A percentile compares a stretch with the other conserved stretches of the same genome.
These are phyloP conservation scores for Zeugodacus cucurbitae DNA, from an alignment of 1,140 invertebrate genomes.

Conservation along the genomic window DNA sequence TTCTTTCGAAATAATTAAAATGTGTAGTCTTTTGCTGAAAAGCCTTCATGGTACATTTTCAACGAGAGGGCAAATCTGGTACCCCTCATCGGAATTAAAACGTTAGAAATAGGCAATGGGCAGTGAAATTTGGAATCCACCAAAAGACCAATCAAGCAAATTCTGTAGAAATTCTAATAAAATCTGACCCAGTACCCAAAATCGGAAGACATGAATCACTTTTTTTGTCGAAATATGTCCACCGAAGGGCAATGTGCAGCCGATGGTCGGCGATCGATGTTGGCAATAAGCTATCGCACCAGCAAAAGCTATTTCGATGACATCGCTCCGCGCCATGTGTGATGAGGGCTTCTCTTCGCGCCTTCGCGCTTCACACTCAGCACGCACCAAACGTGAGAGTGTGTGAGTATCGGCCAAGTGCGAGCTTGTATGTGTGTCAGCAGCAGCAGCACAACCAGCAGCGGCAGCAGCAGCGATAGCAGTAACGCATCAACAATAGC, in stretches of 20 bases:
- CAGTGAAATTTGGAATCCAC: too few species aligned
- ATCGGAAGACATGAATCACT: too few species aligned
- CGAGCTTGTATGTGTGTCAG: neutral
- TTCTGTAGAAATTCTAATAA: too few species aligned
- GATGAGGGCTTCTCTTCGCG: neutral
- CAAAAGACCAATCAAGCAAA: too few species aligned
- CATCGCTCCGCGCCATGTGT: neutral
- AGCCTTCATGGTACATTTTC: neutral
- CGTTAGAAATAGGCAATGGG: too few species aligned
- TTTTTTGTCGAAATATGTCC: too few species aligned
- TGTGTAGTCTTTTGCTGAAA: too few species aligned
- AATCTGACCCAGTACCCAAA: too few species aligned
- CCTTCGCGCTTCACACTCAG: neutral
- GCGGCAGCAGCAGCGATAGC: neutral
- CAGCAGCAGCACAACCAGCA: neutral
- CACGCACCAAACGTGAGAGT: neutral
- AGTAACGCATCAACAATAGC: neutral
- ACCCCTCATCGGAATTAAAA: too few species aligned
- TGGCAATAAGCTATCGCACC: neutral
- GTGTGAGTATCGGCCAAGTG: neutral
- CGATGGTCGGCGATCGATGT: neutral
- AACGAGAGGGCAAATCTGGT: too few species aligned
- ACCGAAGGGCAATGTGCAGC: neutral
- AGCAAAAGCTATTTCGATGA: neutral
- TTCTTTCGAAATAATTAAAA: too few species aligned